phyloP scores from a whole-genome alignment of 2,888 invertebrate genomes.

The Chrysopilus asiliformis region DNA sequence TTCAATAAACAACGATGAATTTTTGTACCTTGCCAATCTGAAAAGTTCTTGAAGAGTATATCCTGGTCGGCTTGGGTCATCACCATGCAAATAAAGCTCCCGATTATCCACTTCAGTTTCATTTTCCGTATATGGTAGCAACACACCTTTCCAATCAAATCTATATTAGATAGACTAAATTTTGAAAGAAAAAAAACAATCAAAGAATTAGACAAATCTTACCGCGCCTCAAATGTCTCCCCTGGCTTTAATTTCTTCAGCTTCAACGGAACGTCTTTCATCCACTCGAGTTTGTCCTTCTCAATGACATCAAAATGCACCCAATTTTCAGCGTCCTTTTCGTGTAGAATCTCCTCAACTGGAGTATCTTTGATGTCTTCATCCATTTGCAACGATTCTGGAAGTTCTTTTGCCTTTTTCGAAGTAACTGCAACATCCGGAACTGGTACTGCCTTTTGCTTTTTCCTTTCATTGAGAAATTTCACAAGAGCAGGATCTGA shows the following conservation, averaged over 20 bases:
- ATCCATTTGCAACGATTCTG: no score
- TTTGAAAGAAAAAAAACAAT: no score
- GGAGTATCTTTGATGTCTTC: constrained; percentile 30
- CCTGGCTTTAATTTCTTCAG: constrained; percentile 43
- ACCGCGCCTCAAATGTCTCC: constrained; percentile 58
- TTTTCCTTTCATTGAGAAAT: no score
- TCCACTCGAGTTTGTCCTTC: constrained; percentile 79
- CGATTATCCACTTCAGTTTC: constrained; percentile 41
- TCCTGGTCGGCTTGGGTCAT: constrained; percentile 81
- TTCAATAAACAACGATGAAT: not conserved
- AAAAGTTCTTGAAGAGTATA: constrained; percentile 83
- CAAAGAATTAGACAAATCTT: no score
- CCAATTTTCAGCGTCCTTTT: constrained; percentile 56
- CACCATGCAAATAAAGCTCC: constrained; percentile 82
- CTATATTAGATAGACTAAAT: constrained; percentile 24
- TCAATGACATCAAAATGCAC: constrained; percentile 78
- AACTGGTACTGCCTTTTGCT: no score
- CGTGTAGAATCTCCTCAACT: constrained; percentile 45
- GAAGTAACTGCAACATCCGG: no score
- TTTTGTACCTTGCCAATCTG: constrained; percentile 47
- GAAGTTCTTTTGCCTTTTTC: no score
- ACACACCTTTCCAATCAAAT: constrained; percentile 69
- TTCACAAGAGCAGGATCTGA: no score
- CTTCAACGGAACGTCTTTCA: constrained; percentile 51
- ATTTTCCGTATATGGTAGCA: constrained; percentile 56